These are phyloP conservation scores for Scatophagus argus DNA, from an alignment of 2,113 vertebrate genomes.

Conservation along the genomic window DNA sequence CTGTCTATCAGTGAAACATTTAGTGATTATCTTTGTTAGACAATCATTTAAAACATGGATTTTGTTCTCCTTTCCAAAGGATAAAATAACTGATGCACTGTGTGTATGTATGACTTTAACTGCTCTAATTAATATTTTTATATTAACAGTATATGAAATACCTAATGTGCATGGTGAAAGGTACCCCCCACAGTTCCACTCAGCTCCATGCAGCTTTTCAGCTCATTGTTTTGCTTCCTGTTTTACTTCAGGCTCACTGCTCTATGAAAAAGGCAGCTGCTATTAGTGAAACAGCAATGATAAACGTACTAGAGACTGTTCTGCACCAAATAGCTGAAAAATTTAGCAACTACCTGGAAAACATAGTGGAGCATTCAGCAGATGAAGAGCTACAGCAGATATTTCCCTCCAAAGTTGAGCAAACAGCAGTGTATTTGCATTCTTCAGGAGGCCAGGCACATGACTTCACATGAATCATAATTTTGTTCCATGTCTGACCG, in stretches of 20 bases:
- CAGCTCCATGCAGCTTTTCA: background rate
- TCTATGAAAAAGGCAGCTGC: background rate
- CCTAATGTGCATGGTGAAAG: background rate
- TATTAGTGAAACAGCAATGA: background rate
- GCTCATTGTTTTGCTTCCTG: background rate
- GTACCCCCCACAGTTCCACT: background rate
- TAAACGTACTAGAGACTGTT: background rate
- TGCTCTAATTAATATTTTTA: background rate
- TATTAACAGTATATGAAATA: background rate
- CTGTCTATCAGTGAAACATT: background rate
- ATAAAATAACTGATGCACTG: background rate
- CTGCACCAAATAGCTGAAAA: background rate
- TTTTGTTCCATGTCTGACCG: background rate
- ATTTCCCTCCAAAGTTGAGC: background rate
- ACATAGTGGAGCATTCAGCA: no score
- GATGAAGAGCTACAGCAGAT: no score
- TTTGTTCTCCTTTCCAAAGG: background rate
- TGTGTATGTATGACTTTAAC: background rate
- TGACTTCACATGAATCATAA: background rate
- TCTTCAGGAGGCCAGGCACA: background rate
- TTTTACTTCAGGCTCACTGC: background rate
- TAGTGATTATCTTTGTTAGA: background rate
- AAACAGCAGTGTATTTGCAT: background rate
- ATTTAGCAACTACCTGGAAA: no score
- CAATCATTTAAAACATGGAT: background rate